Evolutionary conservation across 2,888 invertebrate genomes (phyloP), one percentile per base, ranked within the genome.

Genomic region (Orthosia cruda): DNA sequence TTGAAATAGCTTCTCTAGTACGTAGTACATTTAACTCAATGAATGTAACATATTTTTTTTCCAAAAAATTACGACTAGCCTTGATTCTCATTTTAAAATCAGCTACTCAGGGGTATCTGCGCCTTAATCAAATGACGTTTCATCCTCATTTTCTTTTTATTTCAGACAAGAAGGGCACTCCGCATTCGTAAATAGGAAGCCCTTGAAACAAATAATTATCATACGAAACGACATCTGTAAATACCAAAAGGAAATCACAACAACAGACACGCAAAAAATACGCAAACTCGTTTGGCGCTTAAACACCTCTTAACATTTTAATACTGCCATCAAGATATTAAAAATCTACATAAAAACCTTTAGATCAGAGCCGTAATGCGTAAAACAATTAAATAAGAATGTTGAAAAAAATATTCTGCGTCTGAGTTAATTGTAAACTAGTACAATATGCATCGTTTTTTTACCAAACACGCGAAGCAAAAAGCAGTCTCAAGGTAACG

Each of bases 401-500:
- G 54, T 49, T 23, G 59, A 71, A 72, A 80, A n/a, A 73, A 77
- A 76, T 26, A 70, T 65, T 62, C 59, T 61, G 64, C 74, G 80
- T 69, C 66, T 68, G 75, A 76, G 67, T 80, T 74, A 66, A 80
- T 80, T 81, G 78, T 70, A 78, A 74, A 84, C 71, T 83, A 82
- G 77, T 70, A 86, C 73, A 78, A 74, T 81, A 83, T 86, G 88
- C 87, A 82, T 79, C 81, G 84, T 89, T 90, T 91, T 90, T 88
- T 86, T 86, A 81, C 81, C 72, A 70, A 79, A 68, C 83, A 87
- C 85, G 88, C 91, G 90, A 88, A 77, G 91, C 91, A 92, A 91
- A 93, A 91, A 93, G 90, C 89, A 90, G 85, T 88, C 83, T 90
- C 93, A 93, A 94, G 93, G 95, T 92, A 90, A 86, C 89, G 92